Evolutionary conservation across 2,888 invertebrate genomes (phyloP), one percentile per base, ranked within the genome.

Genomic region (Agonopterix subpropinquella): DNA sequence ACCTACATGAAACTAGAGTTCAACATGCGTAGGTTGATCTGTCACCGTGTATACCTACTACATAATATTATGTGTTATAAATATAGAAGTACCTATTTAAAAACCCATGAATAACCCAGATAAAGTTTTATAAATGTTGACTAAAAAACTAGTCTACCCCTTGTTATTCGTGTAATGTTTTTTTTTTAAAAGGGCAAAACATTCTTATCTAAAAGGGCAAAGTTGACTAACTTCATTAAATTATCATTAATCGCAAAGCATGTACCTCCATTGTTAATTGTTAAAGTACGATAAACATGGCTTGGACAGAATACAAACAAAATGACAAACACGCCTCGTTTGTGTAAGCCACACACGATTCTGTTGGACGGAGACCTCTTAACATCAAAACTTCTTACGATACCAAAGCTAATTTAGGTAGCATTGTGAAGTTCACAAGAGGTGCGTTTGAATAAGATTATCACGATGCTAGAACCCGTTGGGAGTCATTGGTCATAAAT

Each of bases 401-500:
- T 78, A 78, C 74, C 76, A 69, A 76, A 83, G 83, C 87, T 88
- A 88, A 88, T 88, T 88, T 88, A 87, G 77, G 88, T 88, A 87
- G 88, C 88, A 88, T 88, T 88, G 88, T 88, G 74, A 74, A 13
- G 42, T 76, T 73, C 79, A 82, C 78, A 82, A 80, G 82, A 80
- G 77, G 75, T 67, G 73, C 72, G 76, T 71, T 72, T 85, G 83
- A 87, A 84, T 86, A 77, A 86, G 84, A 87, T 88, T 88, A 88
- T 83, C 86, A 82, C 64, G 73, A 71, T 70, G 68, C 72, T 68
- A 79, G 74, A 86, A 79, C 83, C 87, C 85, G 86, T 87, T 86
- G 87, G 88, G 84, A 88, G 86, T 85, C 87, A 83, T 78, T 73
- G 80, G 75, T 87, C 88, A 88, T 88, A 87, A 88, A 88, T 88